Evolutionary conservation across 1,140 invertebrate species (phyloP).

Genomic region (Zaprionus gabonicus): DNA sequence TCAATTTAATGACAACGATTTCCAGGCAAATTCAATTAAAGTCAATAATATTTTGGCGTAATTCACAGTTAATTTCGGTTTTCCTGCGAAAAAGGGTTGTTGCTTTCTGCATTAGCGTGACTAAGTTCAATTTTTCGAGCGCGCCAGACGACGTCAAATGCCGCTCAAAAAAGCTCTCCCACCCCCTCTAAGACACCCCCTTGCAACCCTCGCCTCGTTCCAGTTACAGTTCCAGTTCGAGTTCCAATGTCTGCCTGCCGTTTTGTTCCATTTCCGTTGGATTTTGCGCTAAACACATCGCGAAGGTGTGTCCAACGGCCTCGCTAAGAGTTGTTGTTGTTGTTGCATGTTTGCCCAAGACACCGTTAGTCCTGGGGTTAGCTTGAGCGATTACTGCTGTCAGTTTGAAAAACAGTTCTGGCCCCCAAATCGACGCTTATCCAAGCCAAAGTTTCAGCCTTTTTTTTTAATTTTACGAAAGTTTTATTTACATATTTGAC

Average conservation of each 20-base stretch:
- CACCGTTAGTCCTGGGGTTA: background rate
- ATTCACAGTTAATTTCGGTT: constrained; percentile 72
- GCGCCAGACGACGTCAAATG: constrained; percentile 41
- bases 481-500: constrained; percentile 36
- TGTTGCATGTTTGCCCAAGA: constrained; percentile 27
- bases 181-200: background rate
- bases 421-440: constrained; percentile 40
- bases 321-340: constrained; percentile 47
- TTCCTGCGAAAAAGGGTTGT: constrained; percentile 72
- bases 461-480: constrained; percentile 71
- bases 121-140: constrained; percentile 70
- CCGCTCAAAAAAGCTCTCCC: constrained; percentile 31
- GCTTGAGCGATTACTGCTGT: constrained; percentile 76
- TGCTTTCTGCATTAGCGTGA: constrained; percentile 70
- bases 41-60: constrained; percentile 67
- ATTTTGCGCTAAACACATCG: constrained; percentile 33
- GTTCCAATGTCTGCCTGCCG: constrained; percentile 57
- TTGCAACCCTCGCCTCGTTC: constrained; percentile 5
- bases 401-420: constrained; percentile 67
- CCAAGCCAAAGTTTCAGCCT: constrained; percentile 59
- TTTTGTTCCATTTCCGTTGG: constrained; percentile 74
- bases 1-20: constrained; percentile 56
- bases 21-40: constrained; percentile 50
- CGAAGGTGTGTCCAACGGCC: constrained; percentile 69
- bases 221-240: constrained; percentile 12